Base-by-base conservation (phyloP, 2,888 invertebrate genomes). In the Nezara viridula region DNA sequence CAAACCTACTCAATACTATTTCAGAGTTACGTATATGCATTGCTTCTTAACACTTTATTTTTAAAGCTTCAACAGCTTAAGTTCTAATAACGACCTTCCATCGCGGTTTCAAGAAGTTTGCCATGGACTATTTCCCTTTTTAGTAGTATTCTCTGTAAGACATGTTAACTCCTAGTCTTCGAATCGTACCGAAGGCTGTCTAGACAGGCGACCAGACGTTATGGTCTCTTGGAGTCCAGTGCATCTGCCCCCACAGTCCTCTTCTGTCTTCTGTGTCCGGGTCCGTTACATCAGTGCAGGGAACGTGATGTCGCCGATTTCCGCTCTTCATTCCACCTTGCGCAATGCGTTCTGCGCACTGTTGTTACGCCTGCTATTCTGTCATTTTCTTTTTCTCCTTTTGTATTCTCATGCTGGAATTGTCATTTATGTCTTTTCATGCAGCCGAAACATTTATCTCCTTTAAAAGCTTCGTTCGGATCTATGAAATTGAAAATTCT, bases 231-330 rank as follows among this genome's bases (percentile, higher is more conserved):
- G 60, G 60, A 14, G 60, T 60, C 27, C 60, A 60, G 27, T 60
- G 60, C 60, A 60, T 60, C 60, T 27, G 7, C 55, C 55, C 27
- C 60, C 27, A 27, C 60, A 14, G 12, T 60, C 55, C 27, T 60
- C 60, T 16, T 60, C 27, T 60, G 14, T 60, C 27, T 55, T 60
- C 60, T 27, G n/a, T 55, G 14, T 86, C 86, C 86, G 86, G 86
- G 86, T 86, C 50, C n/a, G 86, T 86, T 86, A 86, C 86, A 52
- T 86, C 52, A 52, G 37, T 86, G 37, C 37, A 27, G 14, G 27
- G 85, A 27, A 49, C 52, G 86, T 86, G 86, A 86, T 86, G 27
- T 50, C 37, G 37, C 49, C 27, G 40, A 40, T 32, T 86, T 86
- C 86, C 86, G n/a, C 37, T 52, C 52, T 27, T 50, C 49, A 52